Percentiles rank a stretch among this genome's conserved stretches.
These are phyloP conservation scores for Acrobasis consociella DNA, from an alignment of 2,888 invertebrate species.

Conservation along the genomic window DNA sequence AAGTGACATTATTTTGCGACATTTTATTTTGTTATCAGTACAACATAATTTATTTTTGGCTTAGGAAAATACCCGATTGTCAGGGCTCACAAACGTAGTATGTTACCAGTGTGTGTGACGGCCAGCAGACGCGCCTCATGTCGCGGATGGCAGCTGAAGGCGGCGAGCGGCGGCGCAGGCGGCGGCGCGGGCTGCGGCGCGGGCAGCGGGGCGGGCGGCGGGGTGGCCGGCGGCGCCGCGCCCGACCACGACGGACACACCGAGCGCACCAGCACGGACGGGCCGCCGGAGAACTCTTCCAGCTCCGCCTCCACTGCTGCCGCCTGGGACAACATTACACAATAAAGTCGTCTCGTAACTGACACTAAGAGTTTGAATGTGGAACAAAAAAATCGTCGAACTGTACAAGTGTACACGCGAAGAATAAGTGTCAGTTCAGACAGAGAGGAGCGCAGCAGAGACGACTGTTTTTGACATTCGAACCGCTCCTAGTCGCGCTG, in stretches of 20 bases:
- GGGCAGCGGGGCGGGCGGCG: conserved; percentile 55
- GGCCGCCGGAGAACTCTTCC: conserved; percentile 49
- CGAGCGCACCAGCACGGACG: conserved; percentile 59
- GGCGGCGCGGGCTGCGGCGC: conserved; percentile 51
- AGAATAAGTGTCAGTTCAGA: no score
- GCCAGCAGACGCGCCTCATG: conserved; percentile 90
- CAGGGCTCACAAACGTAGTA: background rate
- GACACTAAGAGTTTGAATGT: no score
- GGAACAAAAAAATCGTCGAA: no score
- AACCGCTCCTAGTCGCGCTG: no score
- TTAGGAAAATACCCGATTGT: no score
- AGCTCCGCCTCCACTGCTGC: conserved; percentile 54
- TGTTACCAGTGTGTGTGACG: conserved; percentile 80
- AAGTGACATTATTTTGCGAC: no score
- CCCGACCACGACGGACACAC: conserved; percentile 60
- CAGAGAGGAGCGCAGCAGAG: no score
- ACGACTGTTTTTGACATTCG: no score
- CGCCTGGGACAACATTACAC: conserved; percentile 23
- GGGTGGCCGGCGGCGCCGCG: conserved; percentile 47
- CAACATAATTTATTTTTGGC: no score
- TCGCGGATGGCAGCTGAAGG: conserved; percentile 94
- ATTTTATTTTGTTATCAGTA: no score
- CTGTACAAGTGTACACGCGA: no score
- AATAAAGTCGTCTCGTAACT: no score
- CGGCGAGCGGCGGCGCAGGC: conserved; percentile 76